Evolutionary conservation across 1,140 invertebrate genomes (phyloP), one percentile per base, ranked within the genome.

Genomic region (Bombus terrestris): DNA sequence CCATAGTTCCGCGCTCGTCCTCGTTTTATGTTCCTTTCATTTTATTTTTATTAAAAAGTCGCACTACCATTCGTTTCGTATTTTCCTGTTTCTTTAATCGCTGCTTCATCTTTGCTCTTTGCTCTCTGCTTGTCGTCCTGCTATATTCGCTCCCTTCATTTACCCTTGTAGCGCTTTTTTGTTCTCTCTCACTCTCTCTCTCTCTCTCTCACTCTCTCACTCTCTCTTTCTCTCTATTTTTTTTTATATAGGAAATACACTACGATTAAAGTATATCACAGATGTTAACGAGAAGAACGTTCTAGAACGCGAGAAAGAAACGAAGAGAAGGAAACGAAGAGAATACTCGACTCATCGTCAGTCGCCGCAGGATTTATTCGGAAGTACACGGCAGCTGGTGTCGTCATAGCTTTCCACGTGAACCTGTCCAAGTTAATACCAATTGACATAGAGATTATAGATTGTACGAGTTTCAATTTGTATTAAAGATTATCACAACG

Each of bases 221-320:
- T 75, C 15, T 28, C 5, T 43, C 3, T 47, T 0, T 87, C 62
- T 76, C 18, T 81, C 39, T 41, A 41, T 41, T 10, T 41, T 88
- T 88, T 87, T 66, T 66, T 43, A 43, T 78, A 68, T 93, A 94
- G 92, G 92, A 94, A 94, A 93, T 93, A 93, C 85, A 89, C 93
- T 94, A 95, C 92, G 93, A 93, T 93, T 94, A 93, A 94, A 94
- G 93, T 94, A 94, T 95, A 95, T 95, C 94, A 95, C 94, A 95
- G 94, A 94, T 94, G 91, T 94, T 93, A 94, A 94, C 92, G 92
- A 94, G 88, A 92, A 93, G 93, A 93, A 93, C 81, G 84, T 90
- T 92, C 90, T 94, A 93, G 79, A 91, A 86, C 69, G 82, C 87
- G 80, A 81, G 66, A 81, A 73, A 68, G 39, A 81, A 69, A 83